A percentile compares a stretch with the other conserved stretches of the same genome.
Conservation (phyloP, 1,140 invertebrate genomes). For the Procambarus clarkii region DNA sequence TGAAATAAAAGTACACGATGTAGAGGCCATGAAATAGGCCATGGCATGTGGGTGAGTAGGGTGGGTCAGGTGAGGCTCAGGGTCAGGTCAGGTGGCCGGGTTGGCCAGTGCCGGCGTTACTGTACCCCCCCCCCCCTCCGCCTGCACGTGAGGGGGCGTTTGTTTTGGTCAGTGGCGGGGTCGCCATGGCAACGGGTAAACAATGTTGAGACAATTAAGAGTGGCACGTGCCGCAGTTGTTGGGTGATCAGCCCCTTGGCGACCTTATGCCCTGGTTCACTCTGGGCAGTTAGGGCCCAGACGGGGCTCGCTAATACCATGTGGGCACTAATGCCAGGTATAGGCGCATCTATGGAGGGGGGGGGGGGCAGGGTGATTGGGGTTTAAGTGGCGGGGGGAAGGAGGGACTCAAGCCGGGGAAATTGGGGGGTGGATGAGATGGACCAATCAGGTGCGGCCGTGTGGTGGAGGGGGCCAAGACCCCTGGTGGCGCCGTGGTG, state of each 20-base stretch:
- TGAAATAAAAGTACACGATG: too few species aligned
- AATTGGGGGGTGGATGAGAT: not conserved
- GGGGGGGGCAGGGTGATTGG: not conserved
- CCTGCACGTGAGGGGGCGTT: slow-evolving; percentile 1
- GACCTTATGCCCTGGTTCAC: not conserved
- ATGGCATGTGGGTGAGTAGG: not conserved
- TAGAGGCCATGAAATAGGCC: too few species aligned
- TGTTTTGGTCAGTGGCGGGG: slow-evolving; percentile 49
- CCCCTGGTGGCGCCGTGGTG: slow-evolving; percentile 45
- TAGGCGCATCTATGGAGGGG: not conserved
- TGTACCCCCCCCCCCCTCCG: not conserved
- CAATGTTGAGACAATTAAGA: slow-evolving; percentile 29
- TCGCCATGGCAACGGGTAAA: slow-evolving; percentile 45
- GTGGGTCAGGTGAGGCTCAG: not conserved
- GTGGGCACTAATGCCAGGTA: not conserved
- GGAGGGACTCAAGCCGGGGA: not conserved
- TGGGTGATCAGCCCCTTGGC: not conserved
- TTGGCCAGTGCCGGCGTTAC: not conserved
- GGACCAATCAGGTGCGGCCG: slow-evolving; percentile 55
- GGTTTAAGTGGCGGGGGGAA: not conserved
- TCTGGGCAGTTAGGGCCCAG: not conserved
- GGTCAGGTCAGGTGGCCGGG: not conserved
- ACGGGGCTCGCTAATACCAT: not conserved
- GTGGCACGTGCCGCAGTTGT: slow-evolving; percentile 32
- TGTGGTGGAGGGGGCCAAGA: slow-evolving; percentile 43